Evolutionary conservation across 2,797 vertebrate genomes (phyloP).

Genomic region (Tenualosa ilisha): DNA sequence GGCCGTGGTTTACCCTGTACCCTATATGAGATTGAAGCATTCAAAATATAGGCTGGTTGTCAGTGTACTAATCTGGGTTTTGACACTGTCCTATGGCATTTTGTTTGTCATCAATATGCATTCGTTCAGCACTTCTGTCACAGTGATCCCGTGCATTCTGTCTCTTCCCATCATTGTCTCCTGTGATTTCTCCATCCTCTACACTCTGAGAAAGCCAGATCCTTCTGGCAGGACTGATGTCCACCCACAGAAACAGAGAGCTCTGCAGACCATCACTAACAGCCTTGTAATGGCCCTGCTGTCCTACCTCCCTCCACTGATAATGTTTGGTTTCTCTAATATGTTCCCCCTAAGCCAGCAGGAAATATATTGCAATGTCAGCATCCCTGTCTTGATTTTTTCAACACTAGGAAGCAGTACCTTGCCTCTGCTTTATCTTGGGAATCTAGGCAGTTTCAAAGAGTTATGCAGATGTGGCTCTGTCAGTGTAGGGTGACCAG

Average conservation of each 20-base stretch:
- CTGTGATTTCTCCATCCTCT: conserved; percentile 61
- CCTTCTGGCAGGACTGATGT: conserved; percentile 10
- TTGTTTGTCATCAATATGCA: background rate
- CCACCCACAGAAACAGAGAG: conserved; percentile 30
- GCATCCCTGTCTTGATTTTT: too few species aligned
- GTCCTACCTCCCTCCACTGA: background rate
- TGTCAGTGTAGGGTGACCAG: too few species aligned
- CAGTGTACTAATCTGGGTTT: conserved; percentile 49
- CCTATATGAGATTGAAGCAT: conserved; percentile 59
- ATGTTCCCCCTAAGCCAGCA: too few species aligned
- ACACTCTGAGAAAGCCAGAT: conserved; percentile 48
- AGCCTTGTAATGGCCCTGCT: background rate
- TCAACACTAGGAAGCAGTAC: too few species aligned
- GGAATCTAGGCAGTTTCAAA: too few species aligned
- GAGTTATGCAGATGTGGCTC: too few species aligned
- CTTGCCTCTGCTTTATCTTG: background rate
- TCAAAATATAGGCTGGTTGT: conserved; percentile 48
- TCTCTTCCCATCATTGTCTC: conserved; percentile 45
- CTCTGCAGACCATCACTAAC: conserved; percentile 25
- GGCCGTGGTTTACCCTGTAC: conserved; percentile 67
- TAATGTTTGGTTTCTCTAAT: too few species aligned
- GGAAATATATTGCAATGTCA: too few species aligned
- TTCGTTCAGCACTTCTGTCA: background rate
- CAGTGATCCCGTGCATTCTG: conserved; percentile 41
- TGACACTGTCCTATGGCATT: background rate